Percentiles rank a stretch among this genome's conserved stretches.
Conservation (phyloP, 2,113 vertebrate genomes). For the Platycercus adscitus region DNA sequence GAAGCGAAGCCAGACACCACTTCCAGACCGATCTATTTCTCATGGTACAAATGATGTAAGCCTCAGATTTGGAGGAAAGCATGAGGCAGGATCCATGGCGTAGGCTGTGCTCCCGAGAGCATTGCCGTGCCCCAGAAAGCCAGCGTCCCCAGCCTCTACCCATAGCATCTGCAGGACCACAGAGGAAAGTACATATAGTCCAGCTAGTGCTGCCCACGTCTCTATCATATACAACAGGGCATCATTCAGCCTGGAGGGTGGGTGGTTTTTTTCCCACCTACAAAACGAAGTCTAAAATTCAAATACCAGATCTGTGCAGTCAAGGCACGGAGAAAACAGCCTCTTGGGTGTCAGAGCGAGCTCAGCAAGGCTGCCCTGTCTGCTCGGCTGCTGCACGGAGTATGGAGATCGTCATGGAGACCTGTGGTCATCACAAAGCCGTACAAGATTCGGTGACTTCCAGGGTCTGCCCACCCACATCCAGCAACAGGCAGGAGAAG, state of each 20-base stretch:
- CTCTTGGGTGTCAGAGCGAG: not conserved
- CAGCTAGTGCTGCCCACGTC: not conserved
- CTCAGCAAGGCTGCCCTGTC: not conserved
- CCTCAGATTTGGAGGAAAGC: not conserved
- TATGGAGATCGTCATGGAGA: not conserved
- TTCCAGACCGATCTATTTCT: not conserved
- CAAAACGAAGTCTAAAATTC: not conserved
- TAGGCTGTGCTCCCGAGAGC: not conserved
- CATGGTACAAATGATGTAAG: accelerated
- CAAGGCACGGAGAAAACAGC: not conserved
- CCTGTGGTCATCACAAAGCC: not conserved
- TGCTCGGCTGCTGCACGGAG: not conserved
- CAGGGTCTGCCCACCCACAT: not conserved
- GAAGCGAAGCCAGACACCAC: not conserved
- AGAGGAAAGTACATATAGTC: accelerated
- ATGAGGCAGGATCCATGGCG: accelerated
- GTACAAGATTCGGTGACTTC: not conserved
- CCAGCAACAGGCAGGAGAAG: not conserved
- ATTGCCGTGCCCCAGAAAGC: not conserved
- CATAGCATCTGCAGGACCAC: not conserved
- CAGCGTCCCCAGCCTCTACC: not conserved
- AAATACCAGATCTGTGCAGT: not conserved
- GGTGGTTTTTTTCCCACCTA: not conserved
- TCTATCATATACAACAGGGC: not conserved
- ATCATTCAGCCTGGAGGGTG: not conserved